Evolutionary conservation across 2,888 invertebrate genomes (phyloP).

Genomic region (Caenorhabditis drosophilae): DNA sequence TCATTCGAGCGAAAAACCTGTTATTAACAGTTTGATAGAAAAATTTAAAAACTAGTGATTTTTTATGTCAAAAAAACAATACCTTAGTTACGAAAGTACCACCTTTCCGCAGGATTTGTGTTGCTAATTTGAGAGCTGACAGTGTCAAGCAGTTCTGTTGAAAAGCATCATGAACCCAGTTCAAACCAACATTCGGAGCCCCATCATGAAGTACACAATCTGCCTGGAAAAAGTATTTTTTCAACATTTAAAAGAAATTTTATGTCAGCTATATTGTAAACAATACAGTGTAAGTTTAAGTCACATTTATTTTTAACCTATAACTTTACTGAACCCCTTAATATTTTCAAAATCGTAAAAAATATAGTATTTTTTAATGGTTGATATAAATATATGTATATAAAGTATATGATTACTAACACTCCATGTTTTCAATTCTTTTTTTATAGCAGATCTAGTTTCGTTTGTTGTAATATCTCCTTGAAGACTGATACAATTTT

Average conservation of each 20-base stretch:
- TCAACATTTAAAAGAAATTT: too few relatives aligned
- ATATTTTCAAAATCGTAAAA: too few relatives aligned
- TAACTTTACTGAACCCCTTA: too few relatives aligned
- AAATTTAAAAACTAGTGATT: not conserved
- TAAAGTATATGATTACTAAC: slow-evolving; percentile 33
- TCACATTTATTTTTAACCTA: too few relatives aligned
- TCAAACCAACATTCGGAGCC: slow-evolving; percentile 91
- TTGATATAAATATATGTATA: too few relatives aligned
- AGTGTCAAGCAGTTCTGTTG: slow-evolving; percentile 79
- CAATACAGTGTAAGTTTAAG: too few relatives aligned
- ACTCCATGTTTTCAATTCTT: slow-evolving; percentile 63
- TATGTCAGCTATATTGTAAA: too few relatives aligned
- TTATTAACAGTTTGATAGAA: not conserved
- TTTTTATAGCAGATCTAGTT: slow-evolving; percentile 61
- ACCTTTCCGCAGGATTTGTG: slow-evolving; percentile 84
- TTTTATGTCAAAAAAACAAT: slow-evolving; percentile 71
- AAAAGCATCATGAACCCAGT: slow-evolving; percentile 96
- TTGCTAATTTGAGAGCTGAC: slow-evolving; percentile 89
- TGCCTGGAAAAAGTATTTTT: slow-evolving; percentile 85
- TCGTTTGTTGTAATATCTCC: slow-evolving; percentile 96
- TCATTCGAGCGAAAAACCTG: slow-evolving; percentile 85
- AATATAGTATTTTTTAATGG: too few relatives aligned
- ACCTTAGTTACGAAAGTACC: slow-evolving; percentile 99
- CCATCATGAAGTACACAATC: slow-evolving; percentile 96
- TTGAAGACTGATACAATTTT: slow-evolving; percentile 85